These are phyloP conservation scores for Phenganax marumi DNA, from an alignment of 92 coral and sea anemone genomes.

Conservation along the genomic window DNA sequence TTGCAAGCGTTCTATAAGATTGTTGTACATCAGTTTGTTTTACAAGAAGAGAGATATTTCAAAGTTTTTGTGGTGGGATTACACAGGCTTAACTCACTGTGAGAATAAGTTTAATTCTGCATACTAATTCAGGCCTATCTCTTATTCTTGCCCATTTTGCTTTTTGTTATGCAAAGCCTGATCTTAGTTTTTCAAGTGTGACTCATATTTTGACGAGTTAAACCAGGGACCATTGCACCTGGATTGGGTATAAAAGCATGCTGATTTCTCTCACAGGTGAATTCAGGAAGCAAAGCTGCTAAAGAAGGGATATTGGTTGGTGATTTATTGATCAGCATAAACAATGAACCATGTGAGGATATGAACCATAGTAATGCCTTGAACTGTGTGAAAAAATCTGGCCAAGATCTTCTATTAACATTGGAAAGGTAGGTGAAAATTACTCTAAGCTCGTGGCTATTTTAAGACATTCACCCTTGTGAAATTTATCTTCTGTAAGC, in stretches of 20 bases:
- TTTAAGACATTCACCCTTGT: too few relatives aligned
- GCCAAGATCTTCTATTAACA: constrained; percentile 61
- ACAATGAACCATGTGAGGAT: constrained; percentile 64
- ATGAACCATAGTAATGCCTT: constrained; percentile 91
- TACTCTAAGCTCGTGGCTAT: not conserved
- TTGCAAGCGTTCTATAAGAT: too few relatives aligned
- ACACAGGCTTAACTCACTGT: not conserved
- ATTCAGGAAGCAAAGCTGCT: constrained; percentile 82
- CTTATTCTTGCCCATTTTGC: too few relatives aligned
- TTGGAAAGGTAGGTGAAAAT: constrained; percentile 58
- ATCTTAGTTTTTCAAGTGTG: too few relatives aligned
- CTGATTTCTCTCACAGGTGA: constrained; percentile 55
- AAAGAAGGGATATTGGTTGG: constrained; percentile 74
- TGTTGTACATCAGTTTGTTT: too few relatives aligned
- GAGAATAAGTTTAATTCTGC: not conserved
- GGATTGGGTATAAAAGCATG: not conserved
- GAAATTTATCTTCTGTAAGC: too few relatives aligned
- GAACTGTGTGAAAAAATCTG: constrained; percentile 75
- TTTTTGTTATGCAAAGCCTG: too few relatives aligned
- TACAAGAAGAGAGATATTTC: too few relatives aligned
- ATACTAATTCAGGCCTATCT: too few relatives aligned
- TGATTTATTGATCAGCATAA: constrained; percentile 67
- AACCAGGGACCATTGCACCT: not conserved
- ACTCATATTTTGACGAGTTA: too few relatives aligned
- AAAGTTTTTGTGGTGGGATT: too few relatives aligned